These are phyloP conservation scores for Lepus timidus DNA, from an alignment of 2,113 vertebrate genomes.

Conservation along the genomic window DNA sequence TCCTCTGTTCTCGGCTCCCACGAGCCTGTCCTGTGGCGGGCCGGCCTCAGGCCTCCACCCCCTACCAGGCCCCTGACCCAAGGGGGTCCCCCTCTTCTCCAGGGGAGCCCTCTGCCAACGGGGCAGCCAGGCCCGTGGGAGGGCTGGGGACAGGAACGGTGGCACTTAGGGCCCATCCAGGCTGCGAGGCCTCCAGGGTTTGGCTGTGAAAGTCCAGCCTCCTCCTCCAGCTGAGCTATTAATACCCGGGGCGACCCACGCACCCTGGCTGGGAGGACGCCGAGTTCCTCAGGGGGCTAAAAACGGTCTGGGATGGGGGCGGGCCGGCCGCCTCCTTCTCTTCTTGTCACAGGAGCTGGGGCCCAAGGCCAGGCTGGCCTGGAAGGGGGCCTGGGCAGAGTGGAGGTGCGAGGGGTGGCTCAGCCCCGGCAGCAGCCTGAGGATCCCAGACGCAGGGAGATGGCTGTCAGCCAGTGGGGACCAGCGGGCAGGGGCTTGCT, in stretches of 20 bases:
- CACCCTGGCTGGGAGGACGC: slow-evolving; percentile 81
- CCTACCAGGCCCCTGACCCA: neutral
- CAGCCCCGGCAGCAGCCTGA: neutral
- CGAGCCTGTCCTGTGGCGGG: neutral
- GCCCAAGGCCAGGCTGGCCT: slow-evolving; percentile 59
- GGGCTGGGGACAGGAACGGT: neutral
- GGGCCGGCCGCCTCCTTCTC: slow-evolving; percentile 27
- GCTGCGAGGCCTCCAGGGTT: slow-evolving; percentile 38
- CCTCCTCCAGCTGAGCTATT: slow-evolving; percentile 82
- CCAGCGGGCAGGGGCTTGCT: neutral
- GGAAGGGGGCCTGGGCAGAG: neutral
- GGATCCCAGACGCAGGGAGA: neutral
- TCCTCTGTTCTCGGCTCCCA: slow-evolving; percentile 76
- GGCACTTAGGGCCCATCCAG: neutral
- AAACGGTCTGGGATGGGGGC: slow-evolving; percentile 66
- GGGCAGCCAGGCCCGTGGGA: neutral
- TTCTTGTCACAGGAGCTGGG: slow-evolving; percentile 35
- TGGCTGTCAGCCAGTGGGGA: neutral
- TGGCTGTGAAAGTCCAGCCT: slow-evolving; percentile 73
- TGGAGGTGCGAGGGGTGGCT: neutral
- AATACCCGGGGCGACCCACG: slow-evolving; percentile 77
- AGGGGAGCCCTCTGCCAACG: neutral
- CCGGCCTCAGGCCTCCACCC: slow-evolving; percentile 53
- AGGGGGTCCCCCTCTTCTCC: neutral
- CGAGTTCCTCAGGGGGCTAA: slow-evolving; percentile 82